These are phyloP conservation scores for Panagrolaimus sp. DNA, from an alignment of 1,140 invertebrate species.

Conservation along the genomic window DNA sequence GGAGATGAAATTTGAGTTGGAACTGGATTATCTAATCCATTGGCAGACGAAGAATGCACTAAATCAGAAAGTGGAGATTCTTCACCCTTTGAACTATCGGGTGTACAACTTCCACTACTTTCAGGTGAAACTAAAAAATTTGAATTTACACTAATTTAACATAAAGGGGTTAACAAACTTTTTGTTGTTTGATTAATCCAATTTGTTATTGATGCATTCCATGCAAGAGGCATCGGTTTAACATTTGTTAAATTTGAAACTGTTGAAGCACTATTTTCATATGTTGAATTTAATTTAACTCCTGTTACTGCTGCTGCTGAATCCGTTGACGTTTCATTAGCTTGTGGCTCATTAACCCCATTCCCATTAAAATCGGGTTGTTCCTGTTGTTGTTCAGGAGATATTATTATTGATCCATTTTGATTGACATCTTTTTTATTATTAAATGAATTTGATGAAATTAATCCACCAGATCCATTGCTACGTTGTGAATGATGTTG, in stretches of 20 bases:
- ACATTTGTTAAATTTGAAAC: slow-evolving; percentile 6
- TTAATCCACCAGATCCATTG: not conserved
- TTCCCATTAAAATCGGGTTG: not conserved
- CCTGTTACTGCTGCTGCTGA: too few relatives aligned
- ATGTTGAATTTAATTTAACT: not conserved
- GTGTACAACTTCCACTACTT: slow-evolving; percentile 4
- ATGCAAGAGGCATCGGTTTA: not conserved
- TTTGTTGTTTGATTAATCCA: slow-evolving; percentile 10
- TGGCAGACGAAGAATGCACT: not conserved
- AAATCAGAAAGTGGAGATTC: slow-evolving; percentile 5
- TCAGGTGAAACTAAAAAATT: slow-evolving; percentile 8
- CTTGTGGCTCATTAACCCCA: not conserved
- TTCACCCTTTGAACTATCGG: not conserved
- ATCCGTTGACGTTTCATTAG: not conserved
- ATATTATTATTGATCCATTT: not conserved
- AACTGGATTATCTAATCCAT: slow-evolving; percentile 7
- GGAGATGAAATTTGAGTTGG: not conserved
- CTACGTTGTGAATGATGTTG: not conserved
- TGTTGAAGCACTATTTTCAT: not conserved
- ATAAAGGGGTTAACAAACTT: not conserved
- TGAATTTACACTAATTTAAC: too few relatives aligned
- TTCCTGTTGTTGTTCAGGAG: too few relatives aligned
- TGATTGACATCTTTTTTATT: not conserved
- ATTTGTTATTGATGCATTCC: slow-evolving; percentile 1
- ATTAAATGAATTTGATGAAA: slow-evolving; percentile 1